Percentiles rank a stretch among this genome's conserved stretches.
Conservation (phyloP, 2,113 vertebrate species). For the Cyprinodon tularosa region DNA sequence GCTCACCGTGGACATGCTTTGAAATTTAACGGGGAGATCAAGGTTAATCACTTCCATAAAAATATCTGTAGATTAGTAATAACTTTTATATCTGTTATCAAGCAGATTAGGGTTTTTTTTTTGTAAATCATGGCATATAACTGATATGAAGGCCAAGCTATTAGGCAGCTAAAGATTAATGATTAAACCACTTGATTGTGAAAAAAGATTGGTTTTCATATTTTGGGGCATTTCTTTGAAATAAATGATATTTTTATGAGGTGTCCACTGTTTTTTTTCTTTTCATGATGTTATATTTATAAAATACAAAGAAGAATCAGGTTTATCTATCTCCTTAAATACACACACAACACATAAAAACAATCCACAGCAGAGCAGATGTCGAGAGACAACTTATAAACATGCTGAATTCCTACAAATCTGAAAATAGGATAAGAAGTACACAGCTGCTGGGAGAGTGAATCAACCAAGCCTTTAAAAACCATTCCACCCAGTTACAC, state of each 20-base stretch:
- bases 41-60: neutral
- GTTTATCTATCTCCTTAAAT: neutral
- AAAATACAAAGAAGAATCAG: neutral
- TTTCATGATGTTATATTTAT: too few relatives aligned
- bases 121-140: neutral
- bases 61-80: neutral
- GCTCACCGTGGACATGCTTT: constrained; percentile 17
- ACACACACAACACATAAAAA: neutral
- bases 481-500: constrained; percentile 51
- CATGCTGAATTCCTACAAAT: constrained; percentile 37
- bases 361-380: constrained; percentile 6
- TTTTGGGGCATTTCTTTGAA: neutral
- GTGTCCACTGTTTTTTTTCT: neutral
- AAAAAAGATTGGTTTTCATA: neutral
- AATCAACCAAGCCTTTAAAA: constrained; percentile 49
- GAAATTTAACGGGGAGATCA: constrained; percentile 6
- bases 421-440: constrained; percentile 33
- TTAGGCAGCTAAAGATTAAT: neutral
- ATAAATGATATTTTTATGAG: neutral
- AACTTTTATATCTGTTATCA: neutral
- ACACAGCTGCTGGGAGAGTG: constrained; percentile 30
- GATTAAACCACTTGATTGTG: too few relatives aligned
- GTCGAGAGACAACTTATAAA: constrained; percentile 15
- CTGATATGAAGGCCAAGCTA: neutral
- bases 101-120: neutral